These are phyloP conservation scores for Nephrotoma flavescens DNA, from an alignment of 2,888 invertebrate species.

Conservation along the genomic window DNA sequence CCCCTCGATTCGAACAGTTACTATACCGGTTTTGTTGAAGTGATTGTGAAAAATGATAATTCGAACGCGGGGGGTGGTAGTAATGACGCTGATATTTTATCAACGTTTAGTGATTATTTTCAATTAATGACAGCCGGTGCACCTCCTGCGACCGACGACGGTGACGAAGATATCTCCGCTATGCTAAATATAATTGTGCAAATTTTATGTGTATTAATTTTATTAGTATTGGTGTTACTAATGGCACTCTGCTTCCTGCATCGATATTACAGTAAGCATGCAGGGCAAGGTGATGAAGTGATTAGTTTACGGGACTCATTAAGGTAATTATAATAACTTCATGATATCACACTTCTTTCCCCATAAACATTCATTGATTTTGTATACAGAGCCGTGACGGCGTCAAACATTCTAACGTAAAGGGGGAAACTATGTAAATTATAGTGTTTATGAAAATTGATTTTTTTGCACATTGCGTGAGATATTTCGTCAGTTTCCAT, in stretches of 20 bases:
- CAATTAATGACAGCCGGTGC: conserved; percentile 58
- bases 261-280: conserved; percentile 46
- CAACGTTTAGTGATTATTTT: conserved; percentile 63
- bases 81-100: conserved; percentile 33
- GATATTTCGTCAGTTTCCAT: not conserved
- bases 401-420: not conserved
- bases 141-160: conserved; percentile 25
- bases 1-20: conserved; percentile 59
- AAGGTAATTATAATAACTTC: conserved; percentile 33
- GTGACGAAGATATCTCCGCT: conserved; percentile 29
- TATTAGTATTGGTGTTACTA: conserved; percentile 44
- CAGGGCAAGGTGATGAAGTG: conserved; percentile 50
- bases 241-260: conserved; percentile 49
- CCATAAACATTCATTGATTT: not conserved
- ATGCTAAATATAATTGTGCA: conserved; percentile 48
- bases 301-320: conserved; percentile 50
- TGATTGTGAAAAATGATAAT: conserved; percentile 34
- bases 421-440: not conserved
- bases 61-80: conserved; percentile 32
- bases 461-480: not conserved
- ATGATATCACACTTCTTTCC: not conserved
- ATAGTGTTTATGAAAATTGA: conserved; percentile 1
- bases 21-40: conserved; percentile 75
- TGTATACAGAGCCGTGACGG: not conserved
- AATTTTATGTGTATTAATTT: conserved; percentile 47